Conservation (phyloP, 2,888 invertebrate genomes). For the Agrotis segetum region DNA sequence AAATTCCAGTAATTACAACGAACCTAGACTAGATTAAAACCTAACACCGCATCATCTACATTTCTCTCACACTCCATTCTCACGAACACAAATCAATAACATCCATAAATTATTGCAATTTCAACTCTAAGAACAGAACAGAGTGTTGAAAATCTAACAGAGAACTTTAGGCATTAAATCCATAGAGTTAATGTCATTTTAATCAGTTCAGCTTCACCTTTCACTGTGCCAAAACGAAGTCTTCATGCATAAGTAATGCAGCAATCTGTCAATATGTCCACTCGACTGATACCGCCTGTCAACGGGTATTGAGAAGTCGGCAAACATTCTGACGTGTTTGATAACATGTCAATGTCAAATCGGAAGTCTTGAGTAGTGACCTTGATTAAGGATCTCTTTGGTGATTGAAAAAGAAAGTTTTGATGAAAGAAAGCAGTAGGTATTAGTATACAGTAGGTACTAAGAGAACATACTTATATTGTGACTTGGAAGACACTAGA, state of each 20-base stretch:
- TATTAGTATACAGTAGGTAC: too few species aligned
- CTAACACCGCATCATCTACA: conserved; percentile 17
- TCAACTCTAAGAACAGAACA: too few species aligned
- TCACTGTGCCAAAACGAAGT: conserved; percentile 42
- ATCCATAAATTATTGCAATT: too few species aligned
- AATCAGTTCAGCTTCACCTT: conserved; percentile 51
- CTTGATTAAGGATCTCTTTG: background rate
- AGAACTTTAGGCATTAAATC: too few species aligned
- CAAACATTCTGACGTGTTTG: conserved; percentile 57
- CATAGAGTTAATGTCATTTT: conserved; percentile 27
- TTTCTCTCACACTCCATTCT: conserved; percentile 11
- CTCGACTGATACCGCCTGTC: conserved; percentile 39
- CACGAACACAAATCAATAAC: too few species aligned
- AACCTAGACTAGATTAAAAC: background rate
- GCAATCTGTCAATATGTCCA: conserved; percentile 52
- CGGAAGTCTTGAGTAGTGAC: conserved; percentile 28
- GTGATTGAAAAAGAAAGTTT: background rate
- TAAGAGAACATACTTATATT: too few species aligned
- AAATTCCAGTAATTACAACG: background rate
- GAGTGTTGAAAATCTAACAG: too few species aligned
- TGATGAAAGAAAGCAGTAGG: too few species aligned
- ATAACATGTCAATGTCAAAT: conserved; percentile 32
- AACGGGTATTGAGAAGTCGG: conserved; percentile 40
- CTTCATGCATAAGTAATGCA: conserved; percentile 37
- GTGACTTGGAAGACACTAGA: too few species aligned